phyloP scores from a whole-genome alignment of 2,888 invertebrate species.

The Tetheella fluctuosa region DNA sequence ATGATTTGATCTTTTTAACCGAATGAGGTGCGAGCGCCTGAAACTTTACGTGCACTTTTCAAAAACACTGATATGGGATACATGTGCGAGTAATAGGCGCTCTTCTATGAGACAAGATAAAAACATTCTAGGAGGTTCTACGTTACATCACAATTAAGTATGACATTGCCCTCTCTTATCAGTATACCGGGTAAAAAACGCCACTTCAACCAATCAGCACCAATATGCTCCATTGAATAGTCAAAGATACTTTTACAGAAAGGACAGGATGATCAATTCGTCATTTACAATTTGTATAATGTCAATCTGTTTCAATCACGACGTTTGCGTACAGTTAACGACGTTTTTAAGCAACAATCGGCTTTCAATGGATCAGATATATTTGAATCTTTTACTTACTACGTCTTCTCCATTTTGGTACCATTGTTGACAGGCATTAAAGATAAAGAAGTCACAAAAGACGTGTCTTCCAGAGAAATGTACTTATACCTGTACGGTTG shows the following conservation, averaged over 20 bases:
- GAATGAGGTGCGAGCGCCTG: too few species aligned
- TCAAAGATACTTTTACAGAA: conserved; percentile 53
- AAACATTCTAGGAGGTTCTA: conserved; percentile 29
- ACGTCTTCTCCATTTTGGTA: too few species aligned
- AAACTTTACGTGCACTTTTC: too few species aligned
- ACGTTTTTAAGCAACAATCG: neutral
- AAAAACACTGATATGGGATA: too few species aligned
- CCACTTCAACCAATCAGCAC: conserved; percentile 61
- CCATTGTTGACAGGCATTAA: too few species aligned
- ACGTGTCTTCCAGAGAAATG: too few species aligned
- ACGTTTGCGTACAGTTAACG: conserved; percentile 14
- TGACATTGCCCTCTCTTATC: conserved; percentile 42
- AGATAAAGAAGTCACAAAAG: too few species aligned
- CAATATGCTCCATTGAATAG: conserved; percentile 56
- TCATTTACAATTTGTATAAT: conserved; percentile 81
- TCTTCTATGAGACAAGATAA: neutral
- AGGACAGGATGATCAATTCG: conserved; percentile 74
- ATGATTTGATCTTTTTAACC: too few species aligned
- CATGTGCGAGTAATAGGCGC: neutral
- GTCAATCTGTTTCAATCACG: conserved; percentile 75
- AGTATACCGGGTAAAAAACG: conserved; percentile 34
- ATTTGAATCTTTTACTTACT: too few species aligned
- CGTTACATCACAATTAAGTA: conserved; percentile 31
- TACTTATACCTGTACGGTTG: too few species aligned
- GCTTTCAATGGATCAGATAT: neutral